Percentiles rank a stretch among this genome's conserved stretches.
Conservation (phyloP, 2,797 vertebrate genomes). For the Streptopelia turtur region DNA sequence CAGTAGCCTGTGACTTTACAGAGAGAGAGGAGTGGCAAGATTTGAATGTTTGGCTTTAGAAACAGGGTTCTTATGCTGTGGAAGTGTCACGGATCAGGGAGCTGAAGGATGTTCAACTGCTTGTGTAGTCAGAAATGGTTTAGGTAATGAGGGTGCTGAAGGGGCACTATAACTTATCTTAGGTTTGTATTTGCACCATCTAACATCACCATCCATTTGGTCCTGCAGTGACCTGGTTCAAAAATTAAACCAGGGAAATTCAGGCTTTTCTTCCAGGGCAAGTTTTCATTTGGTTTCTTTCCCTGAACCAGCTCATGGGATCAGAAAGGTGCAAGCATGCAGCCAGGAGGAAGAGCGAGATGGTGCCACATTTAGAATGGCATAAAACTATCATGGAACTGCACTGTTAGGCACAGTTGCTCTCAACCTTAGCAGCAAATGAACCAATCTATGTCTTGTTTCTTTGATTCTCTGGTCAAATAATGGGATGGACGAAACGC, state of each 20-base stretch:
- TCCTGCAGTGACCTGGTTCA: not conserved
- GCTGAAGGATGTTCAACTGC: not conserved
- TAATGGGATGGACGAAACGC: not conserved
- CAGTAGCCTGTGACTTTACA: not conserved
- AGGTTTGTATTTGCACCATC: not conserved
- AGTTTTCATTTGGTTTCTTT: not conserved
- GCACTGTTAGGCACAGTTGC: not conserved
- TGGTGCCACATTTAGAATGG: not conserved
- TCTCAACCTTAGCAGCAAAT: not conserved
- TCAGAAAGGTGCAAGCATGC: not conserved
- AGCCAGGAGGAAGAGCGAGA: not conserved
- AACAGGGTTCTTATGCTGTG: not conserved
- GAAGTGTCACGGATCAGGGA: not conserved
- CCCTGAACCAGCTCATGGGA: not conserved
- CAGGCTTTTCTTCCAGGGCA: not conserved
- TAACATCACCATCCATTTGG: not conserved
- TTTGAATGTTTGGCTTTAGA: not conserved
- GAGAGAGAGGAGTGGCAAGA: not conserved
- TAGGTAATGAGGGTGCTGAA: not conserved
- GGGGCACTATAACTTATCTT: not conserved
- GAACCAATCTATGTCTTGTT: not conserved
- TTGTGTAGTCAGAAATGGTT: not conserved
- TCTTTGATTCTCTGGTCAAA: not conserved
- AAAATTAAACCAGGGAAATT: not conserved
- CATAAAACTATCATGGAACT: not conserved